These are phyloP conservation scores for Gonioctena quinquepunctata DNA, from an alignment of 1,140 invertebrate genomes.

Conservation along the genomic window DNA sequence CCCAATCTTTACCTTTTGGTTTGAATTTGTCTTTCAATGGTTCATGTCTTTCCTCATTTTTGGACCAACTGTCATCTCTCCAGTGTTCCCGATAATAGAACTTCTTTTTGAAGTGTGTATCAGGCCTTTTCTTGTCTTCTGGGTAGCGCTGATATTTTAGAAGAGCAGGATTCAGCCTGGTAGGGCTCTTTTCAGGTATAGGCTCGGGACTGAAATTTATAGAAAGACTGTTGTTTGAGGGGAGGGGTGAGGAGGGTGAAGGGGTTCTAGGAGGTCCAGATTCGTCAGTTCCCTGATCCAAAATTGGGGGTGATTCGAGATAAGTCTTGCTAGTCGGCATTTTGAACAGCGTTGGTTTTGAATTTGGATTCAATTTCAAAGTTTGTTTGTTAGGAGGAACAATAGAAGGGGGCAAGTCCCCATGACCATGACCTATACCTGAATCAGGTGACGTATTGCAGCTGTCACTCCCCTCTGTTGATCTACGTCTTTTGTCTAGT, in stretches of 20 bases:
- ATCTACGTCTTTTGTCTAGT: conserved; percentile 77
- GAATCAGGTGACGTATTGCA: conserved; percentile 79
- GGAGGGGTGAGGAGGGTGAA: conserved; percentile 66
- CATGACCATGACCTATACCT: conserved; percentile 71
- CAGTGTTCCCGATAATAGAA: conserved; percentile 73
- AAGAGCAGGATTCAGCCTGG: conserved; percentile 56
- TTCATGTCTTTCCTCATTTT: conserved; percentile 33
- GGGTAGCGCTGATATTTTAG: conserved; percentile 67
- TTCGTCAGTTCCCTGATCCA: conserved; percentile 56
- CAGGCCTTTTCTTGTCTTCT: conserved; percentile 57
- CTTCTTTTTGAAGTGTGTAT: conserved; percentile 79
- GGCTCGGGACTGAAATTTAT: conserved; percentile 55
- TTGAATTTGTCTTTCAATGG: conserved; percentile 59
- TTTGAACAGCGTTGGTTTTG: conserved; percentile 55
- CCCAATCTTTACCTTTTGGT: conserved; percentile 77
- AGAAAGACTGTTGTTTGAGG: conserved; percentile 44
- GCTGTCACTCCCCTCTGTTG: conserved; percentile 70
- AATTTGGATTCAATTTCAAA: conserved; percentile 46
- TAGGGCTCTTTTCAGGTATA: conserved; percentile 37
- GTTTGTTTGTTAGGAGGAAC: conserved; percentile 56
- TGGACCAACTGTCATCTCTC: conserved; percentile 57
- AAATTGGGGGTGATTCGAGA: conserved; percentile 58
- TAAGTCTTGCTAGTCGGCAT: conserved; percentile 50
- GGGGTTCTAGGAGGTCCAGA: conserved; percentile 69
- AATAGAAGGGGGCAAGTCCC: conserved; percentile 59